Evolutionary conservation across 2,797 vertebrate genomes (phyloP).

Genomic region (Micropoecilia bifurca): DNA sequence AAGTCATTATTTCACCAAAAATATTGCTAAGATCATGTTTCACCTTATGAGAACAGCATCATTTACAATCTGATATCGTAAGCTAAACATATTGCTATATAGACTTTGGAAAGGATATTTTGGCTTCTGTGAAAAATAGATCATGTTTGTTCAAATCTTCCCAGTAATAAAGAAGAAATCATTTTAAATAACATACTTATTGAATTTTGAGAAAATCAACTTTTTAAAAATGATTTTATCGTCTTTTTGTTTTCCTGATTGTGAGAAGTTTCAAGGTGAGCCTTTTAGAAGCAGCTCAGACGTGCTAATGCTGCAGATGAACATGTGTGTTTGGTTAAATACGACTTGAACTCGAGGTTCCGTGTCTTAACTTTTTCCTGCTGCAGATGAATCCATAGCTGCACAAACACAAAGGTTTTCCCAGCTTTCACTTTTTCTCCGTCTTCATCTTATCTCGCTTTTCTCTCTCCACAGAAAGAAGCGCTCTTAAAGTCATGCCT

Average conservation of each 20-base stretch:
- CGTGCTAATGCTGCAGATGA: not conserved
- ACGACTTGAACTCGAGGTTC: not conserved
- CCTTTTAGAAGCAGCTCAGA: not conserved
- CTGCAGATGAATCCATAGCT: not conserved
- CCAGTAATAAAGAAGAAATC: not conserved
- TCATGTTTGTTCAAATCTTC: not conserved
- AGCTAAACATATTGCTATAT: not conserved
- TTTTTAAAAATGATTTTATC: not conserved
- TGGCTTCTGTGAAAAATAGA: not conserved
- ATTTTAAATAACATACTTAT: not conserved
- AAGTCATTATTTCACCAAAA: not conserved
- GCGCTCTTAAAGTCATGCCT: constrained; percentile 33
- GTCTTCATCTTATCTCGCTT: constrained; percentile 4
- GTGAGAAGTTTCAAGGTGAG: not conserved
- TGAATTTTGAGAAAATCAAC: not conserved
- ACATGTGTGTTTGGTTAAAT: not conserved
- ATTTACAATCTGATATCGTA: not conserved
- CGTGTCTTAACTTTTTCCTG: not conserved
- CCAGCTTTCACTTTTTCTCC: constrained; percentile 11
- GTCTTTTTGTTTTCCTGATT: not conserved
- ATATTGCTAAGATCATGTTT: not conserved
- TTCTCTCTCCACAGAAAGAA: constrained; percentile 20
- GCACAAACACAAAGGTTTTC: not conserved
- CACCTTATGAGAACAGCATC: not conserved
- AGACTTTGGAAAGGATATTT: not conserved